Evolutionary conservation across 2,797 vertebrate genomes (phyloP), one percentile per base, ranked within the genome.

Genomic region (Sebastolobus alascanus): DNA sequence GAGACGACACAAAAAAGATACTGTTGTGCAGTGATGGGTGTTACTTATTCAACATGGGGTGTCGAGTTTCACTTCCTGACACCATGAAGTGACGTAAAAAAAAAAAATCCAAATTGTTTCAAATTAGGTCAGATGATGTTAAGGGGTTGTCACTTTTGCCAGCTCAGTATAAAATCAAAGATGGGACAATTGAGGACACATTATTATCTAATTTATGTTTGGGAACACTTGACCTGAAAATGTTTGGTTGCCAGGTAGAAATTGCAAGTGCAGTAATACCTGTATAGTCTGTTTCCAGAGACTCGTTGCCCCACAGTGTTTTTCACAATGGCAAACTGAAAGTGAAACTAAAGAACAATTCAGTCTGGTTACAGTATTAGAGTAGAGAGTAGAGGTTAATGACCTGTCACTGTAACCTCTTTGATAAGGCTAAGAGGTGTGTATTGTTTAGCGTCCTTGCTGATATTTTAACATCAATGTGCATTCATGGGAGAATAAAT

Each of bases 31-130:
- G 4, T 7, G 29, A 29, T 59, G 12, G 11, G 13, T 6, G 1
- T 64, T 7, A 3, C 59, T 71, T 60, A 40, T 55, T 67, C 18
- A 46, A 11, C 0, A n/a, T 20, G 11, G 59, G 63, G 0, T 9
- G n/a, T 12, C 5, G 2, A 16, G 38, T 78, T 84, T 80, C 70
- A 84, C 79, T 91, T 91, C 84, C 78, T 82, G 11, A 4, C 5
- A 13, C 1, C 14, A 38, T 1, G 16, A 64, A 4, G 8, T 27
- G 73, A 71, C 8, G 38, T 38, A 13, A 38, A 38, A 38, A 38
- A 4, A 13, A 38, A 38, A 13, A 38, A 12, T 12, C 12, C 11
- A 12, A 4, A 38, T 38, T 38, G 12, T 38, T 38, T 12, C 38
- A 38, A 9, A 9, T 2, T 35, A 38, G 12, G 12, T 38, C 37